Conservation (phyloP, 53 echinoderm and acorn worm species). For the Hippasteria phrygiana region DNA sequence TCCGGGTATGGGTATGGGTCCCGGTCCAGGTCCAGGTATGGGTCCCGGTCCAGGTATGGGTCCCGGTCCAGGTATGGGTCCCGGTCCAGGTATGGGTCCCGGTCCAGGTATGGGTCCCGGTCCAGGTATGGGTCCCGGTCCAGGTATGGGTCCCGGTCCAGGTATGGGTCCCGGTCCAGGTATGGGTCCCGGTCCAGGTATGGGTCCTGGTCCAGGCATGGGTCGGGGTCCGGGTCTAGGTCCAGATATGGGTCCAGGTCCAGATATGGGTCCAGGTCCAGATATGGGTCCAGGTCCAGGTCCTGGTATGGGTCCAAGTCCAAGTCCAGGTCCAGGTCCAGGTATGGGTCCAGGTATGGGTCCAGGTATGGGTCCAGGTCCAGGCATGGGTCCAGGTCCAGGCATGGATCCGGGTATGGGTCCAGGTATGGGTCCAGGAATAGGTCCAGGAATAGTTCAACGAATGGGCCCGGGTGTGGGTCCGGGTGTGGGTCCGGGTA, state of each 20-base stretch:
- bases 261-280: constrained; percentile 7
- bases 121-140: neutral
- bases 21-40: constrained; percentile 12
- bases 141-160: constrained; percentile 16
- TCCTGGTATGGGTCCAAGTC: constrained; percentile 3
- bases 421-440: constrained; percentile 44
- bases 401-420: constrained; percentile 51
- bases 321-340: constrained; percentile 11
- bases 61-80: constrained; percentile 6
- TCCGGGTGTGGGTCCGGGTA: neutral
- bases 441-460: neutral
- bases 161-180: neutral
- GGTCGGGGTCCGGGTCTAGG: constrained; percentile 25
- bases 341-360: constrained; percentile 15
- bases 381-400: constrained; percentile 27
- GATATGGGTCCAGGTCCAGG: constrained; percentile 27
- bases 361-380: constrained; percentile 46
- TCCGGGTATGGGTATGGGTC: neutral
- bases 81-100: constrained; percentile 18
- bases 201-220: neutral
- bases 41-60: constrained; percentile 37
- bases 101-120: constrained; percentile 12
- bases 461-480: neutral
- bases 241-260: constrained; percentile 6
- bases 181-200: neutral